A percentile compares a stretch with the other conserved stretches of the same genome.
These are phyloP conservation scores for Thalpophila matura DNA, from an alignment of 2,888 invertebrate species.

Conservation along the genomic window DNA sequence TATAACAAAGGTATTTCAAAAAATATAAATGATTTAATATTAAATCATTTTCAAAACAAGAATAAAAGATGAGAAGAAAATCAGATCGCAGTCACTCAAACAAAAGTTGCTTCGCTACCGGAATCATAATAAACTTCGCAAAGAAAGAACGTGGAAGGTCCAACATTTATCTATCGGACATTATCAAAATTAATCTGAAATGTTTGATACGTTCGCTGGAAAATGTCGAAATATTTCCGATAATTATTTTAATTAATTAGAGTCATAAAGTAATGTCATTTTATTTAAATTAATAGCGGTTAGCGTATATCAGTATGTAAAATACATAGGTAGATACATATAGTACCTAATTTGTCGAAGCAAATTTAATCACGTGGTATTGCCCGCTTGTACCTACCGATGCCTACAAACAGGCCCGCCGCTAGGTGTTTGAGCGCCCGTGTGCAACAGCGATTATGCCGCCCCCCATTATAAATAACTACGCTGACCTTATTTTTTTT, in stretches of 20 bases:
- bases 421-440: no score
- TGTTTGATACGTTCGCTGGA: slow-evolving; percentile 11
- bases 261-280: slow-evolving; percentile 4
- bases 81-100: slow-evolving; percentile 23
- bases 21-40: neutral
- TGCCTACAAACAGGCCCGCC: slow-evolving; percentile 25
- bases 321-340: neutral
- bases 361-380: slow-evolving; percentile 20
- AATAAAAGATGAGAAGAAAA: slow-evolving; percentile 14
- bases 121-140: slow-evolving; percentile 15
- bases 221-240: slow-evolving; percentile 16
- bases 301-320: neutral
- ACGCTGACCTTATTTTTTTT: no score
- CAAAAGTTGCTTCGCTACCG: slow-evolving; percentile 6
- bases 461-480: no score
- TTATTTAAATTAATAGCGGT: neutral
- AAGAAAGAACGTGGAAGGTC: slow-evolving; percentile 25
- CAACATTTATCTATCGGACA: slow-evolving; percentile 22
- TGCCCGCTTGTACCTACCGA: slow-evolving; percentile 11
- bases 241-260: slow-evolving; percentile 12
- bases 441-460: no score
- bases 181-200: slow-evolving; percentile 29
- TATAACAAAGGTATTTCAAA: neutral
- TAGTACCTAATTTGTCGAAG: neutral
- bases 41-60: neutral